Evolutionary conservation across 1,140 invertebrate species (phyloP).

Genomic region (Meloidogyne floridensis): DNA sequence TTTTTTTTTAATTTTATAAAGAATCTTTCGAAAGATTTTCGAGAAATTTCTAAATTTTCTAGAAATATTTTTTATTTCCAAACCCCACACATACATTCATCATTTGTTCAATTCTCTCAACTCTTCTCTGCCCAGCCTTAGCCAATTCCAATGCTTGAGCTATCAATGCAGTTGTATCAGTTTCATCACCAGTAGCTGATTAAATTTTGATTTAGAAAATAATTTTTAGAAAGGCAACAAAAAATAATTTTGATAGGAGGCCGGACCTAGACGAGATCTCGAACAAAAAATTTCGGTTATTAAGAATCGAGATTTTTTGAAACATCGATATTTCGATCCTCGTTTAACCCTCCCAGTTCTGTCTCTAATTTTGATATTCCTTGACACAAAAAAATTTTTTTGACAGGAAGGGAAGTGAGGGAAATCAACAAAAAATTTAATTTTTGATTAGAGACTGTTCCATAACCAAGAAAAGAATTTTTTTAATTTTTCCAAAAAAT

Average conservation of each 20-base stretch:
- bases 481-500: neutral
- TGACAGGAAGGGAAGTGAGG: no score
- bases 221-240: no score
- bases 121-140: slow-evolving; percentile 1
- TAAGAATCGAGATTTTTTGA: no score
- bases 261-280: no score
- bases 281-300: no score
- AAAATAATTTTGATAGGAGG: neutral
- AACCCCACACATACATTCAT: slow-evolving; percentile 12
- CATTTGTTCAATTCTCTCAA: slow-evolving; percentile 27
- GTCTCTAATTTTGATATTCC: no score
- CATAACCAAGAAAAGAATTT: neutral
- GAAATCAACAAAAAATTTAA: no score
- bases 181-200: neutral
- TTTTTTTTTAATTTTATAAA: neutral
- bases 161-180: neutral
- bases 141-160: slow-evolving; percentile 5
- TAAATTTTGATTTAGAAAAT: neutral
- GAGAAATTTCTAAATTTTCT: no score
- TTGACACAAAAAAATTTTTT: no score
- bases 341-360: no score
- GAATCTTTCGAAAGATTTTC: no score
- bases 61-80: neutral
- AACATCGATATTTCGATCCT: no score
- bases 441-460: neutral